Evolutionary conservation across 2,113 vertebrate species (phyloP).

Genomic region (Camelus dromedarius): DNA sequence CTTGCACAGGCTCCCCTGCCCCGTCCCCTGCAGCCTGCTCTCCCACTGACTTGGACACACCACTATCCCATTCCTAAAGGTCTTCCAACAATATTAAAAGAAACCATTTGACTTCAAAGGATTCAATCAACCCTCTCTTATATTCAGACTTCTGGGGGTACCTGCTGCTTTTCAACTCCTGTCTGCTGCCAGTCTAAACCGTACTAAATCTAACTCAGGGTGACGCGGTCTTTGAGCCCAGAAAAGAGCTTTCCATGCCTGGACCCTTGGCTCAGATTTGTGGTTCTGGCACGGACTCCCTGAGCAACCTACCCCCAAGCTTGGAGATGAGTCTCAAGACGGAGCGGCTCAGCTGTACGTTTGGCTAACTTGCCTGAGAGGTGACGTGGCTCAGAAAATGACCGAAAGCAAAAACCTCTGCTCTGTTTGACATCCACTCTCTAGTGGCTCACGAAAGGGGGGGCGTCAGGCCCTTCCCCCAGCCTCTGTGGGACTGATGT

Average conservation of each 20-base stretch:
- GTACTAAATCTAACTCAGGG: neutral
- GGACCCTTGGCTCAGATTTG: neutral
- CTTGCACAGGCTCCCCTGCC: neutral
- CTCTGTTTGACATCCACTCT: neutral
- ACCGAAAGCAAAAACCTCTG: neutral
- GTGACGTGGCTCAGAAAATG: neutral
- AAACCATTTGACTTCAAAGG: neutral
- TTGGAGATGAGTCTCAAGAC: neutral
- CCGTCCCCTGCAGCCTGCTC: neutral
- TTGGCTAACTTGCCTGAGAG: neutral
- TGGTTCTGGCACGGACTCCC: slow-evolving; percentile 41
- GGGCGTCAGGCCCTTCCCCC: neutral
- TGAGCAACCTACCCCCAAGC: neutral
- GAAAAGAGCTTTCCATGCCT: neutral
- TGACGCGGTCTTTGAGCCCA: neutral
- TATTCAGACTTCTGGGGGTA: neutral
- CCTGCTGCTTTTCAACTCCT: neutral
- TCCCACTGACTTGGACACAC: neutral
- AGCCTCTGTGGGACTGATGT: neutral
- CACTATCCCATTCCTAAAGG: slow-evolving; percentile 16
- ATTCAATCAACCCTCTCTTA: neutral
- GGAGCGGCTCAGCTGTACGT: neutral
- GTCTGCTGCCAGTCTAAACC: neutral
- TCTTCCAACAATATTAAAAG: slow-evolving; percentile 35
- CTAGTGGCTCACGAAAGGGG: neutral